Base-by-base conservation (phyloP, 1,140 invertebrate species). In the Drosophila funebris region DNA sequence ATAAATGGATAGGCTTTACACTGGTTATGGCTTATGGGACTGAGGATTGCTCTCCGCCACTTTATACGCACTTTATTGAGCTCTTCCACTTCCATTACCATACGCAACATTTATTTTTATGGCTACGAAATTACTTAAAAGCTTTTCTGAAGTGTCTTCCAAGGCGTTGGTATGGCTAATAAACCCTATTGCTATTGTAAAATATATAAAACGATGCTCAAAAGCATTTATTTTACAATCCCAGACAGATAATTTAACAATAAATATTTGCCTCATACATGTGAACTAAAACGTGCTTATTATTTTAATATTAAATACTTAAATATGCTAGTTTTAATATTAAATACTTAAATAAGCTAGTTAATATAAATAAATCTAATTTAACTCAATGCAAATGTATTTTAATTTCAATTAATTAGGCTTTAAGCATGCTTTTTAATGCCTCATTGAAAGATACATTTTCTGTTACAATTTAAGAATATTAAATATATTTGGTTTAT, bases 71-170 rank as follows among this genome's bases (percentile, higher is more conserved):
- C 22, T 50, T 46, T 66, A 48, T 57, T n/a, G 29, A 9, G 29
- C 22, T 7, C 48, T 39, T 37, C 18, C 22, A 24, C n/a, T 18
- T 37, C 50, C 50, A 64, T 70, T 56, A 63, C 22, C 52, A 48
- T 64, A 43, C 18, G 52, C 68, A 48, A 33, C 63, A 64, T 64
- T 71, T 71, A 57, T 50, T 52, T 71, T 66, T 71, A 71, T 66
- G 52, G 27, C 53, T 41, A 22, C 46, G 27, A 52, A 71, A 70
- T 63, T 63, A 63, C 67, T 66, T 66, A 48, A 71, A 71, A 66
- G 68, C 41, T 71, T 66, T 64, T 31, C 50, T 50, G 31, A 66
- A 64, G 68, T 66, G 68, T 66, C 62, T 66, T 24, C 36, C 46
- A 52, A 52, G 57, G 66, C 66, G 66, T 69, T 62, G 52, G 13